Conservation (phyloP, 2,888 invertebrate species). For the Endomychus coccineus region DNA sequence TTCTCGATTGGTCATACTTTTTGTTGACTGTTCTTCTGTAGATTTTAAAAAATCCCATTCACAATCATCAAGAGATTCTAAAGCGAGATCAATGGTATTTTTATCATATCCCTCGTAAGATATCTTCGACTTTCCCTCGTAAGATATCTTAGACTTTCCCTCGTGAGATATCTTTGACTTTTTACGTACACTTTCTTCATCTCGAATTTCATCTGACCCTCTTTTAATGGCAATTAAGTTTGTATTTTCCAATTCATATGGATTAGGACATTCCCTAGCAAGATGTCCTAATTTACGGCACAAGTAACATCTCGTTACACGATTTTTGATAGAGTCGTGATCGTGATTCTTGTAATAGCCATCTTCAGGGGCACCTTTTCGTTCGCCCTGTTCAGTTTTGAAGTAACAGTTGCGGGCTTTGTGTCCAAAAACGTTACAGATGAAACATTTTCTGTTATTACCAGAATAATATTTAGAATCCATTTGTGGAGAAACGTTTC, state of each 20-base stretch:
- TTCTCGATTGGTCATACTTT: too few species aligned
- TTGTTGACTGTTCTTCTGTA: constrained; percentile 1
- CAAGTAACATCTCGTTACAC: constrained; percentile 11
- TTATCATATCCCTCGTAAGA: too few species aligned
- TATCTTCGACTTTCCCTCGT: too few species aligned
- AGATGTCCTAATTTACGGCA: constrained; percentile 13
- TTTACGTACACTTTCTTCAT: too few species aligned
- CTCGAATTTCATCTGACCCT: too few species aligned
- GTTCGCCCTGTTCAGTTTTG: neutral
- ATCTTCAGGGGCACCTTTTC: neutral
- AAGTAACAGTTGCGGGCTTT: constrained; percentile 6
- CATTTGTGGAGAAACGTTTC: too few species aligned
- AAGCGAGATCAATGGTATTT: constrained; percentile 8
- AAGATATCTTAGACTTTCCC: too few species aligned
- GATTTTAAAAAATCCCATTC: constrained; percentile 14
- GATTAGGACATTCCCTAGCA: constrained; percentile 5
- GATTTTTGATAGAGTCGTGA: constrained; percentile 7
- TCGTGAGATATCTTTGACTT: too few species aligned
- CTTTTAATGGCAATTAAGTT: too few species aligned
- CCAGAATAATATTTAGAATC: too few species aligned
- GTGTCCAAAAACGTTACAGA: constrained; percentile 9
- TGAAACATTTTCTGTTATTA: constrained; percentile 12
- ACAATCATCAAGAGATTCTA: constrained; percentile 13
- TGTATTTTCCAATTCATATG: too few species aligned
- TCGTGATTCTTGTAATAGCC: constrained; percentile 2